These are phyloP conservation scores for Tringa solitaria DNA, from an alignment of 2,113 vertebrate species.

Conservation along the genomic window DNA sequence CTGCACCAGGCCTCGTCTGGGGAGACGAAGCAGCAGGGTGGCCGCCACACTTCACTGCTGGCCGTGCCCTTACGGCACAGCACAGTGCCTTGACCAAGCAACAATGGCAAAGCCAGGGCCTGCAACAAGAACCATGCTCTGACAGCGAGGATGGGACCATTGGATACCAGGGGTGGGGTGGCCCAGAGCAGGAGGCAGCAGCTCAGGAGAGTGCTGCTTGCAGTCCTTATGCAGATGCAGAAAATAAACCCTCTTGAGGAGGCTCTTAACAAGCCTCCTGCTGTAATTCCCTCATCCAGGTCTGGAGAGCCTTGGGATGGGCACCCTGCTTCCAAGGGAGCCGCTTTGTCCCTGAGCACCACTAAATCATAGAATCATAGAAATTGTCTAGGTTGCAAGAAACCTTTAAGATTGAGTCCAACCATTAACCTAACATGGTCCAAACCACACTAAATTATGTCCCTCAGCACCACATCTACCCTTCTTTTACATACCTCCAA, in stretches of 20 bases:
- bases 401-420: not conserved
- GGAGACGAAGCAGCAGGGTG: not conserved
- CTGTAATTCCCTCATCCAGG: not conserved
- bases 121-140: not conserved
- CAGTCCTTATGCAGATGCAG: not conserved
- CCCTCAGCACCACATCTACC: not conserved
- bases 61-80: fast-evolving
- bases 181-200: not conserved
- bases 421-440: not conserved
- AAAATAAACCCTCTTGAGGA: not conserved
- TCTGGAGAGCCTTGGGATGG: not conserved
- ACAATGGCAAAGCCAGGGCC: not conserved
- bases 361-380: not conserved
- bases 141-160: not conserved
- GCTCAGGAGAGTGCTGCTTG: not conserved
- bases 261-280: not conserved
- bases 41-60: fast-evolving
- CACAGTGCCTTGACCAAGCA: not conserved
- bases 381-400: not conserved
- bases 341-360: not conserved
- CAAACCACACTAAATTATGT: not conserved
- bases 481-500: not conserved
- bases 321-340: fast-evolving
- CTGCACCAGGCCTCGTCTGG: no score
- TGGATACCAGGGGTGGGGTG: not conserved